phyloP scores from a whole-genome alignment of 2,113 vertebrate genomes.

The Campylomormyrus tamandua region DNA sequence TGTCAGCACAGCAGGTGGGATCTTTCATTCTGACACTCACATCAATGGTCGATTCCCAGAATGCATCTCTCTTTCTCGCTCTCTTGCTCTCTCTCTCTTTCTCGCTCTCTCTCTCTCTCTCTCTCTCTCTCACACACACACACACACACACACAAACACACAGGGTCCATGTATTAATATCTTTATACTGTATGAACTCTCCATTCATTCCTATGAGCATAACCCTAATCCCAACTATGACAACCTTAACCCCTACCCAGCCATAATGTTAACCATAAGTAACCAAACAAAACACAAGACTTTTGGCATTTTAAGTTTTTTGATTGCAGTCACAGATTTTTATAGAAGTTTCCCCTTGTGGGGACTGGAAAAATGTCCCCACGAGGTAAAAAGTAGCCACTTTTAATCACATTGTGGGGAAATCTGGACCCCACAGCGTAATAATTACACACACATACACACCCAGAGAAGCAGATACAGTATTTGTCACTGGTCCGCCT shows the following conservation, averaged over 20 bases:
- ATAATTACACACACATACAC: not conserved
- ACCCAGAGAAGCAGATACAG: not conserved
- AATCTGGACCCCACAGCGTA: not conserved
- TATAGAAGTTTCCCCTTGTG: not conserved
- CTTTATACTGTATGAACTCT: not conserved
- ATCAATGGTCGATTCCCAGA: not conserved
- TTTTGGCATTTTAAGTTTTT: not conserved
- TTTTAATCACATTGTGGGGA: not conserved
- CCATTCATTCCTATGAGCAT: not conserved
- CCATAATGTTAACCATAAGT: not conserved
- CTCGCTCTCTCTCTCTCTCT: not conserved
- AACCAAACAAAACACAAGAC: not conserved
- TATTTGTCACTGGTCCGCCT: not conserved
- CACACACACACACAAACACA: not conserved
- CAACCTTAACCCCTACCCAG: not conserved
- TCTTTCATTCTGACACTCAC: slow-evolving; percentile 3
- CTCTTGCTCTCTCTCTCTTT: not conserved
- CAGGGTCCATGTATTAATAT: not conserved
- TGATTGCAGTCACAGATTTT: not conserved
- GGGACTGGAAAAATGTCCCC: not conserved
- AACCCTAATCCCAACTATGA: not conserved
- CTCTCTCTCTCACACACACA: not conserved
- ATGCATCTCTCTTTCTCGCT: not conserved
- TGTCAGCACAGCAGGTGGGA: not conserved
- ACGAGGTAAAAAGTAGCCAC: not conserved